Percentiles rank a stretch among this genome's conserved stretches.
These are phyloP conservation scores for Spialia ferax DNA, from an alignment of 2,888 invertebrate species.

Conservation along the genomic window DNA sequence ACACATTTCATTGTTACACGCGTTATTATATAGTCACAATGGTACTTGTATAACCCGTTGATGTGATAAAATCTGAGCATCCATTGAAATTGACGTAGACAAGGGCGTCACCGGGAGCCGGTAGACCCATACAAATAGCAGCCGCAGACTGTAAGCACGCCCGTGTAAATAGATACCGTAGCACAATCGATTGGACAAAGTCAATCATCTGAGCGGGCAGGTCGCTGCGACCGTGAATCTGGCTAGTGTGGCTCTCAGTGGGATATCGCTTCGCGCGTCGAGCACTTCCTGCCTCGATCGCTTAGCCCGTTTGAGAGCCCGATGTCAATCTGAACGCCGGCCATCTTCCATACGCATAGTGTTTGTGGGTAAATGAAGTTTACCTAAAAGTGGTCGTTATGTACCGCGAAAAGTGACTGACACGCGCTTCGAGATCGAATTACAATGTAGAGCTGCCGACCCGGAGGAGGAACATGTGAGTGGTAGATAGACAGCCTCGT, in stretches of 20 bases:
- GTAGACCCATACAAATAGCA: conserved; percentile 57
- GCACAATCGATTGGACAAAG: conserved; percentile 78
- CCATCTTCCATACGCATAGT: conserved; percentile 10
- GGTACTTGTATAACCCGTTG: conserved; percentile 22
- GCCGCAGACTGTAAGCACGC: conserved; percentile 61
- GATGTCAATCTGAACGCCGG: conserved; percentile 24
- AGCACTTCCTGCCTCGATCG: conserved; percentile 68
- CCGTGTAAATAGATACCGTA: conserved; percentile 68
- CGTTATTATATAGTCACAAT: conserved; percentile 31
- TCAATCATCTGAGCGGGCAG: conserved; percentile 78
- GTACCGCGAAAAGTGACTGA: conserved; percentile 53
- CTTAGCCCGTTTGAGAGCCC: conserved; percentile 36
- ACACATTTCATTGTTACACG: conserved; percentile 29
- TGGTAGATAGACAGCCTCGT: conserved; percentile 49
- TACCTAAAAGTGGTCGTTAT: conserved; percentile 33
- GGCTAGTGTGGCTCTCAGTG: conserved; percentile 58
- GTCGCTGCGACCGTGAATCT: conserved; percentile 83
- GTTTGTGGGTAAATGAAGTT: conserved; percentile 36
- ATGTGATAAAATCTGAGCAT: conserved; percentile 56
- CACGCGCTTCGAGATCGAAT: conserved; percentile 57
- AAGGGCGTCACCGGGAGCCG: conserved; percentile 63
- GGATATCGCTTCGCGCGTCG: conserved; percentile 67
- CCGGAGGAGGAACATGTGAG: conserved; percentile 81
- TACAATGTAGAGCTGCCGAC: conserved; percentile 81
- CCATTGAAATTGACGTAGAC: conserved; percentile 61